phyloP scores from a whole-genome alignment of 2,113 vertebrate species.

The Chauna torquata region DNA sequence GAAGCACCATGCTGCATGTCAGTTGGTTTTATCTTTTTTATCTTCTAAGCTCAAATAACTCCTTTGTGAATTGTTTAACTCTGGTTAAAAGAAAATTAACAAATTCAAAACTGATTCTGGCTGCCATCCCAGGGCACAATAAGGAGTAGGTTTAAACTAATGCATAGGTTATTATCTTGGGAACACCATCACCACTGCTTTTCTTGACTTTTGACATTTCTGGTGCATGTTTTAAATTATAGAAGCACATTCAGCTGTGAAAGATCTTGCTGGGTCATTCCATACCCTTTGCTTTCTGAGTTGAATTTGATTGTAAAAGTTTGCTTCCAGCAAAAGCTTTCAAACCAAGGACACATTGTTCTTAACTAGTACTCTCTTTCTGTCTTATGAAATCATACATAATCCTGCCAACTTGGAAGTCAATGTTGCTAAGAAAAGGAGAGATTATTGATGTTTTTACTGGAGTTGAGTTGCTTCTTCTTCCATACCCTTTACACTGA shows the following conservation, averaged over 20 bases:
- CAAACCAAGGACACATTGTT: background rate
- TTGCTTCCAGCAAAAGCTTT: conserved; percentile 12
- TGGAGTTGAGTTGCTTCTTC: background rate
- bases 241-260: background rate
- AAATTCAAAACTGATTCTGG: background rate
- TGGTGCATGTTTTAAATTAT: background rate
- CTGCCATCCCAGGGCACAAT: background rate
- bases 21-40: background rate
- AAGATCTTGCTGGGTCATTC: background rate
- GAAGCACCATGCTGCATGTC: background rate
- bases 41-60: background rate
- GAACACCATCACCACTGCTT: background rate
- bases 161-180: background rate
- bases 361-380: background rate
- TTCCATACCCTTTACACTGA: background rate
- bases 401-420: background rate
- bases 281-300: background rate
- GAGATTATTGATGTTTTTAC: background rate
- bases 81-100: background rate
- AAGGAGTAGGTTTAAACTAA: background rate
- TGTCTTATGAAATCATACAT: background rate
- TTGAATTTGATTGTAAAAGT: background rate
- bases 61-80: background rate
- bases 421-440: background rate
- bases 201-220: background rate